These are phyloP conservation scores for Trichacis sp. DNA, from an alignment of 2,888 invertebrate genomes.

Conservation along the genomic window DNA sequence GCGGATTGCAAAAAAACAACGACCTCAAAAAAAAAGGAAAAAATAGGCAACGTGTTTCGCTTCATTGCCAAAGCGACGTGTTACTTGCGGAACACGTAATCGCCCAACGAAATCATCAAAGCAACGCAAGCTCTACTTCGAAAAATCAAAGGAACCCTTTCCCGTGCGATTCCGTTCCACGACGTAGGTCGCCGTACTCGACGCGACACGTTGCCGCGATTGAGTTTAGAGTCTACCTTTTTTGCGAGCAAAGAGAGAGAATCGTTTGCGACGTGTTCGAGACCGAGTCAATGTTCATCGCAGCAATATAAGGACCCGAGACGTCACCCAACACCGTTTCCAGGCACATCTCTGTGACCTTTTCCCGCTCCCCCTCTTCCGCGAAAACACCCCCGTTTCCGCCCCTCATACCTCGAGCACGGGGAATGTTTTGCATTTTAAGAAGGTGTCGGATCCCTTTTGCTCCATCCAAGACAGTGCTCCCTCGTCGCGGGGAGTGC, in stretches of 20 bases:
- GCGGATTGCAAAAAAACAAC: no score
- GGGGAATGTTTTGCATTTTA: conserved; percentile 67
- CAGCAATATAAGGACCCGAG: conserved; percentile 51
- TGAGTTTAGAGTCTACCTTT: conserved; percentile 34
- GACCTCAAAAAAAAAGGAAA: no score
- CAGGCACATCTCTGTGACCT: conserved; percentile 32
- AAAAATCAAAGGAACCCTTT: conserved; percentile 5
- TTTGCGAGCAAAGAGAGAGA: conserved; percentile 16
- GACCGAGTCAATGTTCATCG: conserved; percentile 49
- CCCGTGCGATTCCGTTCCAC: not conserved
- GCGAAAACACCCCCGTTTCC: conserved; percentile 12
- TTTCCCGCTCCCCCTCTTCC: conserved; percentile 18
- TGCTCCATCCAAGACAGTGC: conserved; percentile 53
- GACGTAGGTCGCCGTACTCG: conserved; percentile 18
- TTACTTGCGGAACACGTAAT: conserved; percentile 6
- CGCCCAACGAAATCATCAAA: conserved; percentile 40
- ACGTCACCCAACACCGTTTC: conserved; percentile 31
- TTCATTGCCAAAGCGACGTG: no score
- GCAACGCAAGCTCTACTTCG: conserved; percentile 26
- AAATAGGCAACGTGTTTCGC: no score
- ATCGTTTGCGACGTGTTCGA: conserved; percentile 27
- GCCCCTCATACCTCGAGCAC: conserved; percentile 34
- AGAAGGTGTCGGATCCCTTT: conserved; percentile 63
- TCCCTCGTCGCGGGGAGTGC: conserved; percentile 30
- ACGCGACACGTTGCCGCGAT: conserved; percentile 27